Conservation (phyloP, 2,797 vertebrate species). For the Gallinago stenura region DNA sequence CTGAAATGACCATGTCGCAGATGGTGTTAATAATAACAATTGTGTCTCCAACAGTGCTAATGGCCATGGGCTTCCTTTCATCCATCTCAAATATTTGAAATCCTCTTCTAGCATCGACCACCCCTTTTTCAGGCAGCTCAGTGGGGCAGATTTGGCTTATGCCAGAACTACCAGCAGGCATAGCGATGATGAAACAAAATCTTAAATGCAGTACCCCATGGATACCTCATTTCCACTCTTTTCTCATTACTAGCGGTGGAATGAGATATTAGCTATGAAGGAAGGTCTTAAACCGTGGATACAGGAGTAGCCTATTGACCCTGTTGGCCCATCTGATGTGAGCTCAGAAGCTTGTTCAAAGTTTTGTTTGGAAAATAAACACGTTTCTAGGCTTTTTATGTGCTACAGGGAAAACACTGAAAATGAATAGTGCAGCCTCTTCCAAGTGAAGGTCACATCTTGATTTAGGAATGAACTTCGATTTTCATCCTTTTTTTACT, state of each 20-base stretch:
- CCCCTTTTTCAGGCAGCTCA: slow-evolving; percentile 8
- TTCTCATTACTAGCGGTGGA: neutral
- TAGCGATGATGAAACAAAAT: slow-evolving; percentile 14
- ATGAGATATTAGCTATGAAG: neutral
- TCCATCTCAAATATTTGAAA: slow-evolving; percentile 46
- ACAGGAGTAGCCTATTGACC: neutral
- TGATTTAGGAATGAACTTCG: neutral
- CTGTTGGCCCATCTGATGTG: neutral
- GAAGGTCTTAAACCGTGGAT: neutral
- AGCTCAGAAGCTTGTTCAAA: neutral
- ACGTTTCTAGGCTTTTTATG: neutral
- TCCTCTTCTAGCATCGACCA: slow-evolving; percentile 11
- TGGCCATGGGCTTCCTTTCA: slow-evolving; percentile 52
- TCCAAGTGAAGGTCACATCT: neutral
- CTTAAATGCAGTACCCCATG: neutral
- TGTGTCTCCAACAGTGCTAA: slow-evolving; percentile 60
- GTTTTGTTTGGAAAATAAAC: neutral
- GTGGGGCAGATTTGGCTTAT: slow-evolving; percentile 23
- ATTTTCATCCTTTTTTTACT: neutral
- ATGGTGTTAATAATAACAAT: slow-evolving; percentile 62
- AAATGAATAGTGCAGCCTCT: neutral
- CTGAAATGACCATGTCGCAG: neutral
- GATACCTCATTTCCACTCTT: neutral
- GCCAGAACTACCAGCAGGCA: neutral
- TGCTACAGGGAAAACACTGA: neutral